Conservation (phyloP, 2,113 vertebrate species). For the Condylura cristata region DNA sequence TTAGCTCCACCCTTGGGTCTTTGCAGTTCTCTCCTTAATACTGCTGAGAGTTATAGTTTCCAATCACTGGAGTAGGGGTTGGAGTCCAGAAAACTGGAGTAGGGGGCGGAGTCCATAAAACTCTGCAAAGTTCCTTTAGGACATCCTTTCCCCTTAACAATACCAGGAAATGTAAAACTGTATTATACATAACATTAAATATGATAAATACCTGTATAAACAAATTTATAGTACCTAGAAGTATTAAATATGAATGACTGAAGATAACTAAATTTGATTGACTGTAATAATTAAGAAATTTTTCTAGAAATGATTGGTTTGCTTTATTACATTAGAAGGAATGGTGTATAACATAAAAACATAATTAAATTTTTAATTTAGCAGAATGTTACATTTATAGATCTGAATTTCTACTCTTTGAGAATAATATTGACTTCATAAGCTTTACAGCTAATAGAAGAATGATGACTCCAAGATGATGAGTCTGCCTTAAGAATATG, state of each 20-base stretch:
- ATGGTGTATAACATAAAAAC: neutral
- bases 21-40: too few relatives aligned
- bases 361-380: slow-evolving; percentile 6
- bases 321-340: neutral
- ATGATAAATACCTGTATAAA: neutral
- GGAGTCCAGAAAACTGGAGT: too few relatives aligned
- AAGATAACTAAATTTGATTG: neutral
- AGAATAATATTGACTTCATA: neutral
- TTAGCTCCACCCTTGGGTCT: too few relatives aligned
- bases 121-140: too few relatives aligned
- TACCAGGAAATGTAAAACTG: neutral
- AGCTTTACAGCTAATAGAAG: neutral
- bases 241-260: neutral
- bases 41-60: too few relatives aligned
- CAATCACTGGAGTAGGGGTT: too few relatives aligned
- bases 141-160: too few relatives aligned
- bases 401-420: neutral
- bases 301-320: neutral
- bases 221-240: neutral
- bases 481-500: neutral
- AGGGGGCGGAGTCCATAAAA: too few relatives aligned
- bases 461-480: neutral
- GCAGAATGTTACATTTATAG: neutral
- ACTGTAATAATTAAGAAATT: slow-evolving; percentile 27
- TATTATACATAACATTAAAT: neutral